Conservation (phyloP, 1,140 invertebrate species). For the Apis mellifera region DNA sequence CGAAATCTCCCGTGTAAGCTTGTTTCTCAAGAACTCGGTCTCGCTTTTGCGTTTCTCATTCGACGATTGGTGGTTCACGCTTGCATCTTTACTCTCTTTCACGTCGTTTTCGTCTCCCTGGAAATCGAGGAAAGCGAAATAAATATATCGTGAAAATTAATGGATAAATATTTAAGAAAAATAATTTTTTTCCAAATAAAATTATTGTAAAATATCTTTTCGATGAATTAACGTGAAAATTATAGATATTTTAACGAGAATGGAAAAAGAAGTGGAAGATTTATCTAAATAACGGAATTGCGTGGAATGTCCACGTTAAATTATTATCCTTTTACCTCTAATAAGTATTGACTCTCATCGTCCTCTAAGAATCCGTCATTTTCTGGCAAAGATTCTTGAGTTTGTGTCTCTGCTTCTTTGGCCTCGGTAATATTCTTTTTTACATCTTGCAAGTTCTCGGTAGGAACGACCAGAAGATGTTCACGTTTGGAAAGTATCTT, state of each 20-base stretch:
- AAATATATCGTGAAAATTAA: too few species aligned
- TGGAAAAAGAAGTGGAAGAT: background rate
- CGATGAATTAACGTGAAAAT: background rate
- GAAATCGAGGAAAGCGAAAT: background rate
- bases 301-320: conserved; percentile 12
- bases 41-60: conserved; percentile 1
- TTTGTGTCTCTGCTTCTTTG: conserved; percentile 12
- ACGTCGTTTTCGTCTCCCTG: background rate
- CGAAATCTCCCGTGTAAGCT: background rate
- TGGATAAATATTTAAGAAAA: too few species aligned
- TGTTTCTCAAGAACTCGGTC: conserved; percentile 27
- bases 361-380: background rate
- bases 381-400: conserved; percentile 17
- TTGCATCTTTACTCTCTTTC: background rate
- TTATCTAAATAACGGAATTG: background rate
- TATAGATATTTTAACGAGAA: background rate
- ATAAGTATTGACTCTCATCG: conserved; percentile 8
- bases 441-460: conserved; percentile 60
- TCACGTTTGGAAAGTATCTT: conserved; percentile 72
- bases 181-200: too few species aligned
- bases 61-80: background rate
- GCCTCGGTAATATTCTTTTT: conserved; percentile 60
- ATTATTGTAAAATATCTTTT: too few species aligned
- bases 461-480: conserved; percentile 69
- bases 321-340: conserved; percentile 28